phyloP scores from a whole-genome alignment of 2,888 invertebrate species.

The Himalopsyche anomala region DNA sequence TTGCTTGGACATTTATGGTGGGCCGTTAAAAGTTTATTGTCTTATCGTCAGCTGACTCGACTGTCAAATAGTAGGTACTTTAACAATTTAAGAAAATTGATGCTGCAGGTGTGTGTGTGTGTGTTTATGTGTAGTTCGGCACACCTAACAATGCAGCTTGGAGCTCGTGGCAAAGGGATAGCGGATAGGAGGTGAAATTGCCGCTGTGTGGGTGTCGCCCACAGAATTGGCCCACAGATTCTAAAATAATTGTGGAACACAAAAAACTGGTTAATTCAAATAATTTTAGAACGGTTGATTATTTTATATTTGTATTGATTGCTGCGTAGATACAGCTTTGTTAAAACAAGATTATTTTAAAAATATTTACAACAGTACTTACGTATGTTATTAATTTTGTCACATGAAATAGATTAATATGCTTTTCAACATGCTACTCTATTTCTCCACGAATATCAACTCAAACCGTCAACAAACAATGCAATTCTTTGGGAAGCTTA shows the following conservation, averaged over 20 bases:
- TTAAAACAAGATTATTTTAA: too few relatives aligned
- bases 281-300: too few relatives aligned
- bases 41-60: conserved; percentile 6
- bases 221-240: neutral
- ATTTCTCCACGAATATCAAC: too few relatives aligned
- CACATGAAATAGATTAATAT: too few relatives aligned
- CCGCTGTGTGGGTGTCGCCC: conserved; percentile 25
- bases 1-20: neutral
- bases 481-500: too few relatives aligned
- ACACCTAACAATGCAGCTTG: conserved; percentile 17
- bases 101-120: conserved; percentile 1
- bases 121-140: neutral
- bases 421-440: too few relatives aligned
- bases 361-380: too few relatives aligned
- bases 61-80: conserved; percentile 6
- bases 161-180: conserved; percentile 20
- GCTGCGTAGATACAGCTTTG: too few relatives aligned
- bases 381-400: too few relatives aligned
- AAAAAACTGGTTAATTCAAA: neutral
- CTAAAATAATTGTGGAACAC: neutral
- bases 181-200: neutral
- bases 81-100: neutral
- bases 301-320: too few relatives aligned
- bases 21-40: conserved; percentile 1
- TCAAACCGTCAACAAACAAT: too few relatives aligned